Base-by-base conservation (phyloP, 2,113 vertebrate species). In the Nycticebus coucang region DNA sequence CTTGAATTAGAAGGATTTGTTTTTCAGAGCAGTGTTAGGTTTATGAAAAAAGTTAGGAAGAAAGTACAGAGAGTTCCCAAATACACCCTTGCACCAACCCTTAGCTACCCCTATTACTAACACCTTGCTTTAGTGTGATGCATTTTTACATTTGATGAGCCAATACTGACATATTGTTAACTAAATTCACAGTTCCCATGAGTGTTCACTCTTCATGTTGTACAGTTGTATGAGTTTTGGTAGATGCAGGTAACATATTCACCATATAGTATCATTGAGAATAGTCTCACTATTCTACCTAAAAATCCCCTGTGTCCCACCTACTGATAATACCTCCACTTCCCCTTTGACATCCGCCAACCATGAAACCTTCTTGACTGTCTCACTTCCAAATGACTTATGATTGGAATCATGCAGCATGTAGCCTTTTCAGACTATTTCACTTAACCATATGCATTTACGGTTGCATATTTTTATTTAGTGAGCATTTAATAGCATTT, bases 381-480 rank as follows among this genome's bases (percentile, higher is more conserved):
- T 77, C 18, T 75, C 41, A 71, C 53, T 91, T 95, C 60, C 9
- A 74, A 88, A 59, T 45, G 28, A 45, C 28, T 41, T 37, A 30
- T 80, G 55, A 3, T 82, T 89, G 74, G 13, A 86, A 82, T 66
- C 35, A 84, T 5, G 21, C 26, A 69, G 35, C 13, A 8, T 26
- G 4, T 7, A 80, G 45, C 3, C 12, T 33, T 37, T 94, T 69
- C 78, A 69, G 64, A 93, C 10, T 57, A 68, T 75, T 91, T 87
- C n/a, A 93, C 41, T 84, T 80, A 87, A n/a, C 11, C 80, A 66
- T 22, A 74, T 45, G 4, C 35, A 85, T 66, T 84, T 26, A 84
- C 60, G 68, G 24, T 87, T 59, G 72, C 82, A n/a, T 97, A 59
- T 96, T 97, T 95, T 97, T 97, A 95, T 96, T 94, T 91, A 98